phyloP scores from a whole-genome alignment of 92 coral and sea anemone species.

The Actinostola sp. region DNA sequence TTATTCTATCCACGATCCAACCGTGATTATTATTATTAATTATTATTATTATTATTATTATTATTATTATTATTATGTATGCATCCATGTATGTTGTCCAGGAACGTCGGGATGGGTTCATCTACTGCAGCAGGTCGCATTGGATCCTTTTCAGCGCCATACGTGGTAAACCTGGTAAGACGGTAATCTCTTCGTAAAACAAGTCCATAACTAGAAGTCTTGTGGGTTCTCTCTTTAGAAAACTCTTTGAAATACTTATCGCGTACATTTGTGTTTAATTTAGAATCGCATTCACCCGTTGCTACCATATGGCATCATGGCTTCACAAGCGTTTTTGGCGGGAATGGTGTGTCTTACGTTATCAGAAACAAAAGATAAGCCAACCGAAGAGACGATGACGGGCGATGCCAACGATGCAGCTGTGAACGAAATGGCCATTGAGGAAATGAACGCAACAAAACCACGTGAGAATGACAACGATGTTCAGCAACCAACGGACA shows the following conservation, averaged over 20 bases:
- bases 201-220: neutral
- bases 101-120: slow-evolving; percentile 82
- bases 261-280: too few relatives aligned
- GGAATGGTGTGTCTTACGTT: slow-evolving; percentile 73
- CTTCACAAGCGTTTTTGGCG: slow-evolving; percentile 62
- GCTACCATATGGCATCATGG: slow-evolving; percentile 86
- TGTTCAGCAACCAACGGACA: neutral
- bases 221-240: neutral
- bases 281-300: slow-evolving; percentile 77
- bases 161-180: slow-evolving; percentile 71
- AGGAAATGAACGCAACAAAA: neutral
- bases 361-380: slow-evolving; percentile 76
- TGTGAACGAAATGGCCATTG: neutral
- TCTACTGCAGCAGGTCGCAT: slow-evolving; percentile 74
- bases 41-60: too few relatives aligned
- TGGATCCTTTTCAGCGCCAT: slow-evolving; percentile 77
- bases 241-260: too few relatives aligned
- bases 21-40: too few relatives aligned
- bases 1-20: too few relatives aligned
- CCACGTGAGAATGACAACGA: slow-evolving; percentile 5
- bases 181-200: neutral
- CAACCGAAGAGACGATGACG: slow-evolving; percentile 77
- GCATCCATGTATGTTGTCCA: slow-evolving; percentile 1
- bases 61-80: too few relatives aligned
- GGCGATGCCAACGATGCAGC: slow-evolving; percentile 23